phyloP scores from a whole-genome alignment of 1,140 invertebrate genomes.

The Homalodisca vitripennis region DNA sequence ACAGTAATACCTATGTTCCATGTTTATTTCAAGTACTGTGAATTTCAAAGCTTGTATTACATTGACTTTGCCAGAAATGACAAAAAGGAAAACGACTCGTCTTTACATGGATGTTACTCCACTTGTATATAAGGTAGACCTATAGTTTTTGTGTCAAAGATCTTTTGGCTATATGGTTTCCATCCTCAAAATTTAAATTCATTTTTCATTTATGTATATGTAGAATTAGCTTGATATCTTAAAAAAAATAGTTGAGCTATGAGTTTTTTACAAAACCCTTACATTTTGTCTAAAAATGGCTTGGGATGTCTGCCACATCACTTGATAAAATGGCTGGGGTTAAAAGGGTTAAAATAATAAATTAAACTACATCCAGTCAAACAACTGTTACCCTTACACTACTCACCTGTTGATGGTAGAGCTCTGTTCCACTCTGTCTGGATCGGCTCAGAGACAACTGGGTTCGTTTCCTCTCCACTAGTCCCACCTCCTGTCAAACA shows the following conservation, averaged over 20 bases:
- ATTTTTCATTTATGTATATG: too few species aligned
- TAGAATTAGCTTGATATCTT: not conserved
- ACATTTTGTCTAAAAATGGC: not conserved
- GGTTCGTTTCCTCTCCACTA: slow-evolving; percentile 3
- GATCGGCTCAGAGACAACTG: not conserved
- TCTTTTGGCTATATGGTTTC: too few species aligned
- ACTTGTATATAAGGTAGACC: too few species aligned
- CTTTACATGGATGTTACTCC: too few species aligned
- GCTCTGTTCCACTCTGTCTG: not conserved
- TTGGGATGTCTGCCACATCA: too few species aligned
- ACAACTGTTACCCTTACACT: not conserved
- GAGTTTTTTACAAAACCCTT: not conserved
- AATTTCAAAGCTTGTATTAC: too few species aligned
- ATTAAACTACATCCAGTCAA: not conserved
- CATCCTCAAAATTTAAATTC: too few species aligned
- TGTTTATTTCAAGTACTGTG: too few species aligned
- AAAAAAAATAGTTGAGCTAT: not conserved
- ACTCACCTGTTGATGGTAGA: slow-evolving; percentile 14
- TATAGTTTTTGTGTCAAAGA: too few species aligned
- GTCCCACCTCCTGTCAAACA: slow-evolving; percentile 8
- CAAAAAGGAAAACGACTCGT: too few species aligned
- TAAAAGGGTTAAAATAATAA: not conserved
- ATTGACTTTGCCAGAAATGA: too few species aligned
- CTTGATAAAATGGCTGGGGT: not conserved
- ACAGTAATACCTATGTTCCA: too few species aligned